Percentiles rank a stretch among this genome's conserved stretches.
These are phyloP conservation scores for Sylvia borin DNA, from an alignment of 2,797 vertebrate genomes.

Conservation along the genomic window DNA sequence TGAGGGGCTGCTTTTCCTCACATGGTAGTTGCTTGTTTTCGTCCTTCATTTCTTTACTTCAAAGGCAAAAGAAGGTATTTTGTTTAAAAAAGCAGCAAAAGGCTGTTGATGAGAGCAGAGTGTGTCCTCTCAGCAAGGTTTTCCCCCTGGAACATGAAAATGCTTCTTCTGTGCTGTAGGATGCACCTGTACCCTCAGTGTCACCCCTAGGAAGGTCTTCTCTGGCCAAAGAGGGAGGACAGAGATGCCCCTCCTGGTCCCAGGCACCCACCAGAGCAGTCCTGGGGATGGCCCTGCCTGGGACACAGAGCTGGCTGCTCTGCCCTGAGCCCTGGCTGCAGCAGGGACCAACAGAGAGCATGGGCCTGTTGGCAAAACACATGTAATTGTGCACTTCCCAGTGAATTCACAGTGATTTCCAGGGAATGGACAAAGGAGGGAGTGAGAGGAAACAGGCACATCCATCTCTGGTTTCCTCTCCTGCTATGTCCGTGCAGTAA, in stretches of 20 bases:
- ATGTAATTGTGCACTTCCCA: rapidly evolving
- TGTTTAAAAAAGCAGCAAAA: neutral
- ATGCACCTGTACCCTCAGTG: neutral
- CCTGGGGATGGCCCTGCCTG: too few relatives aligned
- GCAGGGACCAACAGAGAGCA: rapidly evolving
- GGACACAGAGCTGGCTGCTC: neutral
- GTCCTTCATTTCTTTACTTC: neutral
- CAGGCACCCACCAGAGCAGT: neutral
- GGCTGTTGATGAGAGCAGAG: neutral
- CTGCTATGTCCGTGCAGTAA: neutral
- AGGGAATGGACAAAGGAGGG: neutral
- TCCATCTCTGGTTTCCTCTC: slow-evolving; percentile 25
- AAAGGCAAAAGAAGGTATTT: neutral
- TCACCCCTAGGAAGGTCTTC: neutral
- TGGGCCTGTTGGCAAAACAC: neutral
- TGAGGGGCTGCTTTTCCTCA: neutral
- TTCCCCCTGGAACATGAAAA: neutral
- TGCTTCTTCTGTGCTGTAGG: neutral
- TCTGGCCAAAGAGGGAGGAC: neutral
- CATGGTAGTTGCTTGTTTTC: neutral
- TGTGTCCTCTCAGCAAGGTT: rapidly evolving
- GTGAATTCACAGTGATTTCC: neutral
- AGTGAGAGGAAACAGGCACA: neutral
- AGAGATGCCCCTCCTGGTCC: neutral
- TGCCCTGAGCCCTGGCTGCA: neutral